phyloP scores from a whole-genome alignment of 2,888 invertebrate genomes.

The Yponomeuta cagnagella region DNA sequence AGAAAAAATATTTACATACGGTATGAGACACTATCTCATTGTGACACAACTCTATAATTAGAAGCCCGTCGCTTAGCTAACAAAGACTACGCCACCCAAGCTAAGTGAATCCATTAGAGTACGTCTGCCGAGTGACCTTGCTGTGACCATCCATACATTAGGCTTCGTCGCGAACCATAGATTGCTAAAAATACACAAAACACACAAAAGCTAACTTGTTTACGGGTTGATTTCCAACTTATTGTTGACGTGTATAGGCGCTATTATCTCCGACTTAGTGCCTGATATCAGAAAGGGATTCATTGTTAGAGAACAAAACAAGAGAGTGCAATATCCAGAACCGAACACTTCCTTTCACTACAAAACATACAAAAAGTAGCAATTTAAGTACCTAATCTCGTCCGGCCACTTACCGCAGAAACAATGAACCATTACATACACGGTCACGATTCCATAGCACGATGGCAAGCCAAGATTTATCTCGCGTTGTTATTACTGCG shows the following conservation, averaged over 20 bases:
- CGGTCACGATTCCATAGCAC: slow-evolving; percentile 18
- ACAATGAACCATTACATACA: slow-evolving; percentile 49
- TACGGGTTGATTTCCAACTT: background rate
- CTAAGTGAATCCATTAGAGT: slow-evolving; percentile 40
- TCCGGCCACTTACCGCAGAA: slow-evolving; percentile 51
- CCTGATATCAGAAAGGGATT: slow-evolving; percentile 19
- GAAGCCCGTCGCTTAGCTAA: background rate
- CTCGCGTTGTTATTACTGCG: background rate
- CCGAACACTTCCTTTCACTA: slow-evolving; percentile 54
- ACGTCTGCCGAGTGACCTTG: slow-evolving; percentile 22
- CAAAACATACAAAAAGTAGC: slow-evolving; percentile 43
- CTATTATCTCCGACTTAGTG: background rate
- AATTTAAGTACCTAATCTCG: slow-evolving; percentile 52
- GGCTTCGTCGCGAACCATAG: slow-evolving; percentile 10
- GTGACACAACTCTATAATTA: background rate
- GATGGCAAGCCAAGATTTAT: slow-evolving; percentile 7
- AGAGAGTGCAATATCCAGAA: slow-evolving; percentile 43
- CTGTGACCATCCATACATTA: slow-evolving; percentile 6
- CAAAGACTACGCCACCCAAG: slow-evolving; percentile 19
- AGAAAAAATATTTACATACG: too few species aligned
- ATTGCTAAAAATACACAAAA: background rate
- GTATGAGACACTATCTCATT: background rate
- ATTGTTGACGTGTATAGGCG: background rate
- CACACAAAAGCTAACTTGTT: background rate
- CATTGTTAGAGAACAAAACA: slow-evolving; percentile 48